Evolutionary conservation across 2,113 vertebrate genomes (phyloP).

Genomic region (Ctenomys sociabilis): DNA sequence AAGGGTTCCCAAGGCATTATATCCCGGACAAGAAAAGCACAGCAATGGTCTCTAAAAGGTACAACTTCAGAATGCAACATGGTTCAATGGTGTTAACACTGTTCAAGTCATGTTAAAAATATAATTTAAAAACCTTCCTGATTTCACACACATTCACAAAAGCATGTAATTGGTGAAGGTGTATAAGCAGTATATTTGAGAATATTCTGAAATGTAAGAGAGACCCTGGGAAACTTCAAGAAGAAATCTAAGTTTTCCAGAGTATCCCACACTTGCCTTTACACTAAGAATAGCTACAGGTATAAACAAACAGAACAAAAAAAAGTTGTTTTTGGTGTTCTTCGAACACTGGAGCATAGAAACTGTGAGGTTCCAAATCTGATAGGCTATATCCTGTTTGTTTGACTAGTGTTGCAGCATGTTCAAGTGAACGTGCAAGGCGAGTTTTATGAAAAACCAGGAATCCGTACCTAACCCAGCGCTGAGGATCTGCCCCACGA

Average conservation of each 20-base stretch:
- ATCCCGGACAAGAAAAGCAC: background rate
- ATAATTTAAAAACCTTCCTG: background rate
- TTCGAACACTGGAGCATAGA: background rate
- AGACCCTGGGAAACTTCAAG: background rate
- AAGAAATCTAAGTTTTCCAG: constrained; percentile 16
- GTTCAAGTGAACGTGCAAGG: background rate
- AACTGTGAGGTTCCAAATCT: constrained; percentile 42
- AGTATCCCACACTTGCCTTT: background rate
- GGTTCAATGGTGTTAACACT: background rate
- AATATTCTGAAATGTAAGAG: background rate
- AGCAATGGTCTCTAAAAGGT: background rate
- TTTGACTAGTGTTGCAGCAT: background rate
- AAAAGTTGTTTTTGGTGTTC: background rate
- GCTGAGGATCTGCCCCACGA: background rate
- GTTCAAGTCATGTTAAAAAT: background rate
- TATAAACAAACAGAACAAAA: background rate
- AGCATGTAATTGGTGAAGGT: background rate
- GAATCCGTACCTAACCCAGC: background rate
- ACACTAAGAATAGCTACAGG: background rate
- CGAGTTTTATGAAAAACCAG: constrained; percentile 57
- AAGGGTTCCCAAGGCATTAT: background rate
- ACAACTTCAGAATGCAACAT: background rate
- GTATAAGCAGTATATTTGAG: background rate
- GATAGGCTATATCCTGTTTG: constrained; percentile 69
- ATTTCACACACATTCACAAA: background rate